Evolutionary conservation across 2,113 vertebrate genomes (phyloP).

Genomic region (Patagioenas fasciata): DNA sequence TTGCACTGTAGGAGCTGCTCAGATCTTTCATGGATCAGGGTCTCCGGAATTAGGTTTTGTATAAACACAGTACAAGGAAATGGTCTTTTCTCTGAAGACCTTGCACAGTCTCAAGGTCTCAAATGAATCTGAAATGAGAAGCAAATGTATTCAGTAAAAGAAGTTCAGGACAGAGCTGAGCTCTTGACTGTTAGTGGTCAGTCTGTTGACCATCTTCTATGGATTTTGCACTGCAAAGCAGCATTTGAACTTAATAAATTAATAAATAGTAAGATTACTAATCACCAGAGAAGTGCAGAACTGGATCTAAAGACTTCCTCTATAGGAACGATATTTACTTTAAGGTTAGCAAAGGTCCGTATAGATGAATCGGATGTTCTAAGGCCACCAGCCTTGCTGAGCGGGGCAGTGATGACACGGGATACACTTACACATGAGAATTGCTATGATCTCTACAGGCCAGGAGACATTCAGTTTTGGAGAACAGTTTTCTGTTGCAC

Average conservation of each 20-base stretch:
- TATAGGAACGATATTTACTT: neutral
- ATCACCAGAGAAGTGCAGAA: neutral
- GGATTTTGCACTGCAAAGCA: neutral
- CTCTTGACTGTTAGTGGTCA: neutral
- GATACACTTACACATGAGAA: neutral
- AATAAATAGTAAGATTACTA: neutral
- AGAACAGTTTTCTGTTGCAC: neutral
- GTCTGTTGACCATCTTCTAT: neutral
- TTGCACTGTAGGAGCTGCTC: neutral
- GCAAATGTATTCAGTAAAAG: neutral
- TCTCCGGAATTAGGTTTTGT: conserved; percentile 1
- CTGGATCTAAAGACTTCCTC: neutral
- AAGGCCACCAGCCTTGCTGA: neutral
- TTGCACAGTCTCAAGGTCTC: neutral
- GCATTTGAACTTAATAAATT: neutral
- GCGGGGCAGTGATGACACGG: neutral
- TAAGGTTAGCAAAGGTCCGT: neutral
- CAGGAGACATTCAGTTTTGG: neutral
- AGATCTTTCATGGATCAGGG: conserved; percentile 28
- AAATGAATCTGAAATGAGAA: conserved; percentile 9
- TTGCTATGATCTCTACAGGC: neutral
- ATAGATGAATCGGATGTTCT: neutral
- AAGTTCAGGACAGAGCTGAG: neutral
- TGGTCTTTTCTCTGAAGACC: conserved; percentile 1
- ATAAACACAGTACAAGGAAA: neutral